Percentiles rank a stretch among this genome's conserved stretches.
Conservation (phyloP, 2,888 invertebrate genomes). For the Lasioglossum pauxillum region DNA sequence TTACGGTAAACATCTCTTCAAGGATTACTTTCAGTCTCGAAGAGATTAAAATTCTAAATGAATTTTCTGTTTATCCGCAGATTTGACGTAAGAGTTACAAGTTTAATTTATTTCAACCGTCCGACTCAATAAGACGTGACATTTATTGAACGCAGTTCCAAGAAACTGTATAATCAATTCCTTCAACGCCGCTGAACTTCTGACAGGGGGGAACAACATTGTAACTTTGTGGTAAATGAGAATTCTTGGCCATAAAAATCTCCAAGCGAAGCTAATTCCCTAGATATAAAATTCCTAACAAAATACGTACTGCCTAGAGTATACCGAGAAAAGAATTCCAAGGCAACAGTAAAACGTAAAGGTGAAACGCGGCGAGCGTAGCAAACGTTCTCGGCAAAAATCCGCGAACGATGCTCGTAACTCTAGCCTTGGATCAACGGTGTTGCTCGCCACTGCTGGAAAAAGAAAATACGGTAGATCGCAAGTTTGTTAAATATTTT, state of each 20-base stretch:
- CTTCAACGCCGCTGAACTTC: neutral
- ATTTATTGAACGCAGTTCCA: neutral
- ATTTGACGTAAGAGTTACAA: constrained; percentile 5
- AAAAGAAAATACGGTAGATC: constrained; percentile 54
- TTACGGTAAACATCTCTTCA: neutral
- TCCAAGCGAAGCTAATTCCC: constrained; percentile 5
- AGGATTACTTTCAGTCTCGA: neutral
- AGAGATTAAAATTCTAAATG: neutral
- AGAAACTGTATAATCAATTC: neutral
- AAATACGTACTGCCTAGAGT: constrained; percentile 18
- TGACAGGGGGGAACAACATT: neutral
- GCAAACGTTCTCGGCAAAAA: constrained; percentile 48
- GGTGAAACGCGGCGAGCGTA: constrained; percentile 25
- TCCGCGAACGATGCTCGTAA: constrained; percentile 68
- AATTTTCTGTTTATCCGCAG: neutral
- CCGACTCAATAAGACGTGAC: neutral
- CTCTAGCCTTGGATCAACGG: constrained; percentile 50
- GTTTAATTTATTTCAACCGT: constrained; percentile 3
- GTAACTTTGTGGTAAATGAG: neutral
- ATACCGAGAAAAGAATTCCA: constrained; percentile 33
- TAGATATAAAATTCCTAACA: constrained; percentile 20
- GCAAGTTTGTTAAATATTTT: neutral
- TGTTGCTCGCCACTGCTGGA: constrained; percentile 30
- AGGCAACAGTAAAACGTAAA: constrained; percentile 17
- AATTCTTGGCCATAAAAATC: constrained; percentile 12